These are phyloP conservation scores for Leptonema lineaticorne DNA, from an alignment of 1,140 invertebrate species.

Conservation along the genomic window DNA sequence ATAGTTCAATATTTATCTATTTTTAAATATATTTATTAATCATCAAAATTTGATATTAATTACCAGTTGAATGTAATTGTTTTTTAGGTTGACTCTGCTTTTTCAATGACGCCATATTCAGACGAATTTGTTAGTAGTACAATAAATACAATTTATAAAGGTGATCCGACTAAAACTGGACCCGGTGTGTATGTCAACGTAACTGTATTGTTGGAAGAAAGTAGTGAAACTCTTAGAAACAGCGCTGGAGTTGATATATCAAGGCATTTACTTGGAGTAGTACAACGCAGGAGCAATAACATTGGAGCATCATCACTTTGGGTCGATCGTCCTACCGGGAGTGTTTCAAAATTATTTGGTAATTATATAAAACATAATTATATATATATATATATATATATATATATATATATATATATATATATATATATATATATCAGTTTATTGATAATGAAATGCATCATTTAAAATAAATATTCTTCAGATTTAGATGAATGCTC, in stretches of 20 bases:
- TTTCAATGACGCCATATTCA: conserved; percentile 86
- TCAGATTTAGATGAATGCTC: conserved; percentile 89
- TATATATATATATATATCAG: no score
- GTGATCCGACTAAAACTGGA: conserved; percentile 64
- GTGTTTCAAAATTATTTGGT: conserved; percentile 70
- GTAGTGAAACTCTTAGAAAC: conserved; percentile 60
- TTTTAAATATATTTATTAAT: no score
- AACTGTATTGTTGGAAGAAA: conserved; percentile 74
- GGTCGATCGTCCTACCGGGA: conserved; percentile 76
- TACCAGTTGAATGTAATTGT: no score
- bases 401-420: not conserved
- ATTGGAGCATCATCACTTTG: conserved; percentile 81
- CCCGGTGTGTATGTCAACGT: conserved; percentile 80
- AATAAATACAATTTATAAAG: conserved; percentile 80
- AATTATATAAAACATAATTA: no score
- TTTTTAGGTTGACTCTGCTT: conserved; percentile 77
- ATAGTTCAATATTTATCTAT: no score
- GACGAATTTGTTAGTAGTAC: conserved; percentile 79
- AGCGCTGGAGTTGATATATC: conserved; percentile 74
- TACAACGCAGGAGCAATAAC: conserved; percentile 79
- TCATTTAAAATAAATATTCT: conserved; percentile 41
- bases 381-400: not conserved
- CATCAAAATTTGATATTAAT: no score
- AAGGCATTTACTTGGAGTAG: conserved; percentile 79
- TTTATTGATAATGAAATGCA: no score